Conservation (phyloP, 2,888 invertebrate species). For the Cephus pulcher region DNA sequence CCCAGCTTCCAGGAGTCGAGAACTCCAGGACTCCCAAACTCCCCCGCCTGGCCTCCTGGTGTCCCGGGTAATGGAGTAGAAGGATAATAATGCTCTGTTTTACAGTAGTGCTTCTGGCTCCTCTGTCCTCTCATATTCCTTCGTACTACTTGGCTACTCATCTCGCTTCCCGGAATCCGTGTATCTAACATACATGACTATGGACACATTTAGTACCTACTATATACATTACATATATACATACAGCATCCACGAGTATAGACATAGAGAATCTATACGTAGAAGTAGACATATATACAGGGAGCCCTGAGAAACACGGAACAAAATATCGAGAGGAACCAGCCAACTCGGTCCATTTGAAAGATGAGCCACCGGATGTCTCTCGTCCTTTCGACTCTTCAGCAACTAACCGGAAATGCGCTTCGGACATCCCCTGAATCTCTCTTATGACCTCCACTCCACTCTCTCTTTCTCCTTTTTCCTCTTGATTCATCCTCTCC, state of each 20-base stretch:
- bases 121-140: not conserved
- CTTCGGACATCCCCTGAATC: not conserved
- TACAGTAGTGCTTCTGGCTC: slow-evolving; percentile 37
- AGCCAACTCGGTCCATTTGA: not conserved
- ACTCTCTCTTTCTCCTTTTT: not conserved
- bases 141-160: not conserved
- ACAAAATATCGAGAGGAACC: slow-evolving; percentile 43
- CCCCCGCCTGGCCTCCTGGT: slow-evolving; percentile 44
- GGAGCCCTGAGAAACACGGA: slow-evolving; percentile 39
- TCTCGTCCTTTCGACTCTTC: not conserved
- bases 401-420: not conserved
- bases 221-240: too few relatives aligned
- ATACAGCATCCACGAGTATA: not conserved
- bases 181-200: not conserved
- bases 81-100: slow-evolving; percentile 62
- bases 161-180: not conserved
- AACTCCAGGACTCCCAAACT: slow-evolving; percentile 28
- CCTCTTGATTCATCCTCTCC: not conserved
- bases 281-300: not conserved
- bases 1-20: slow-evolving; percentile 7
- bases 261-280: not conserved
- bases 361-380: not conserved
- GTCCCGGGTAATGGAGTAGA: slow-evolving; percentile 61
- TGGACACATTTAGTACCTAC: not conserved
- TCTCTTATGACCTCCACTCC: not conserved